A percentile compares a stretch with the other conserved stretches of the same genome.
Evolutionary conservation across 2,113 vertebrate genomes (phyloP).

Genomic region (Fulmarus glacialis): DNA sequence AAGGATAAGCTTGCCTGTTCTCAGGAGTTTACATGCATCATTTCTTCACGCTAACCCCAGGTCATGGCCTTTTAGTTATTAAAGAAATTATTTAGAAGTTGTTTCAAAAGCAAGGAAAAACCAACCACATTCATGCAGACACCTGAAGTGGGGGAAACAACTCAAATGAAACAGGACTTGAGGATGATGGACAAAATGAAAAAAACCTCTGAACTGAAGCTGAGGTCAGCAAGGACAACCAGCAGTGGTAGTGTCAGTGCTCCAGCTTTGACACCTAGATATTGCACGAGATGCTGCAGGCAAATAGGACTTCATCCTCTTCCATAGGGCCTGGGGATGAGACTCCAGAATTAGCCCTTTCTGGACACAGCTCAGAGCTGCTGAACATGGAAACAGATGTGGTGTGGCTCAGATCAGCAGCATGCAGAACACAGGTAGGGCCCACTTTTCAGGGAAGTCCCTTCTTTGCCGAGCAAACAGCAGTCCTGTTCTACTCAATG

Average conservation of each 20-base stretch:
- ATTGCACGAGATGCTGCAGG: neutral
- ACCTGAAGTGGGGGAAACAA: neutral
- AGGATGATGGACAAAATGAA: neutral
- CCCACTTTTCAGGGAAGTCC: rapidly evolving
- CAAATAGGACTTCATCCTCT: neutral
- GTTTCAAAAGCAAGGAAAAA: neutral
- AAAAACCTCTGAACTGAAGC: neutral
- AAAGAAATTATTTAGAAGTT: neutral
- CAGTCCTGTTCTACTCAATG: neutral
- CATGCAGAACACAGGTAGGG: neutral
- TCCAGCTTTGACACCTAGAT: neutral
- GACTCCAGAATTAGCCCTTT: neutral
- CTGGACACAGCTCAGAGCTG: neutral
- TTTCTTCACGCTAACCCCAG: neutral
- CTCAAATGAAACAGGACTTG: neutral
- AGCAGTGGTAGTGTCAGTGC: neutral
- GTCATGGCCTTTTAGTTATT: neutral
- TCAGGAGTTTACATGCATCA: neutral
- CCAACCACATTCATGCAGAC: neutral
- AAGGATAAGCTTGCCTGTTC: neutral
- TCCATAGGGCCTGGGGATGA: neutral
- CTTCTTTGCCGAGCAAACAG: neutral
- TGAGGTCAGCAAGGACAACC: neutral
- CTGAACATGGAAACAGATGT: rapidly evolving
- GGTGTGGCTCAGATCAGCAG: neutral